Evolutionary conservation across 2,888 invertebrate species (phyloP).

Genomic region (Petrolisthes cinctipes): DNA sequence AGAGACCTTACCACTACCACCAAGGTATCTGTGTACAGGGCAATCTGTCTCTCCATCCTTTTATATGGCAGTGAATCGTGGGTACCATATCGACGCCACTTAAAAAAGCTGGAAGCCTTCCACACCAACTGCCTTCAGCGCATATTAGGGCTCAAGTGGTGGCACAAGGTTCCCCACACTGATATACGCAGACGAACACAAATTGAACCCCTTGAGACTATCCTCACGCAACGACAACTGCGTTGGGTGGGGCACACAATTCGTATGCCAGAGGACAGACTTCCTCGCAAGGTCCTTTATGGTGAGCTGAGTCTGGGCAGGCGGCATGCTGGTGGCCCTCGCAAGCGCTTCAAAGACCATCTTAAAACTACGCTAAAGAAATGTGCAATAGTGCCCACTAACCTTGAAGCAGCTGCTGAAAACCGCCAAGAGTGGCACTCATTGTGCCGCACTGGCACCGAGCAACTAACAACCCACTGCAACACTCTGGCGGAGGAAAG

Average conservation of each 20-base stretch:
- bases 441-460: too few species aligned
- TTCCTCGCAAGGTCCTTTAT: neutral
- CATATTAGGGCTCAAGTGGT: too few species aligned
- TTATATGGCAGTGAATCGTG: neutral
- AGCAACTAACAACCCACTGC: too few species aligned
- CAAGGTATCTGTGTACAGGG: conserved; percentile 8
- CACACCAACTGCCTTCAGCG: neutral
- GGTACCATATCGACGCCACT: neutral
- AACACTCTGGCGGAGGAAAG: too few species aligned
- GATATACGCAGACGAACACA: neutral
- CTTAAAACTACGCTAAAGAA: neutral
- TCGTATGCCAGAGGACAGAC: neutral
- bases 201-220: neutral
- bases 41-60: neutral
- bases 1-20: neutral
- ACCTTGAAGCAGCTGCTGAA: too few species aligned
- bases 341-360: neutral
- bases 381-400: too few species aligned
- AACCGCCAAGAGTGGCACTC: too few species aligned
- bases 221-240: neutral
- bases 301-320: neutral
- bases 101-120: neutral
- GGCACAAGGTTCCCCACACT: neutral
- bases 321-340: neutral
- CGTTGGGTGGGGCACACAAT: neutral